These are phyloP conservation scores for Chrysochloris asiatica DNA, from an alignment of 2,113 vertebrate genomes.

Conservation along the genomic window DNA sequence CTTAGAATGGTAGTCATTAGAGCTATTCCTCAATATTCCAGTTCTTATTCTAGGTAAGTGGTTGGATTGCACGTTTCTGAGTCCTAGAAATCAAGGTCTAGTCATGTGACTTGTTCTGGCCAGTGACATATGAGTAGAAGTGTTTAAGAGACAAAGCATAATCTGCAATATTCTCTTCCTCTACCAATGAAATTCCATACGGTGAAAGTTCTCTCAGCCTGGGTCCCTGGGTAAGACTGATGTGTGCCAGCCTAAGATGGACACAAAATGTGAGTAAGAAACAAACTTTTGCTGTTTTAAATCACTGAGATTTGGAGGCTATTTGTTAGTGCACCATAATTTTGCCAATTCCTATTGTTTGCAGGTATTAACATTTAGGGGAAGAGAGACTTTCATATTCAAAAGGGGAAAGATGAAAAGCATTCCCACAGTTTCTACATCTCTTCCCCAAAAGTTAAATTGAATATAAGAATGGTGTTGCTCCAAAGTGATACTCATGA, in stretches of 20 bases:
- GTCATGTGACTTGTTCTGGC: background rate
- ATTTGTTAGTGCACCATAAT: background rate
- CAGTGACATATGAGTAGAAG: conserved; percentile 18
- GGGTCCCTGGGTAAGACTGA: background rate
- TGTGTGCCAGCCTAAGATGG: background rate
- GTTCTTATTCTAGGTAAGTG: background rate
- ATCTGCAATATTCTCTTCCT: background rate
- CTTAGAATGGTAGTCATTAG: background rate
- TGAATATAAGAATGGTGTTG: background rate
- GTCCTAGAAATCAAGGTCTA: conserved; percentile 12
- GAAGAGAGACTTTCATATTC: conserved; percentile 21
- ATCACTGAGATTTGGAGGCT: background rate
- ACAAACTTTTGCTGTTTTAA: conserved; percentile 46
- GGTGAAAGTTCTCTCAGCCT: background rate
- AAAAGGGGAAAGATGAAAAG: conserved; percentile 42
- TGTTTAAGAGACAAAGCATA: background rate
- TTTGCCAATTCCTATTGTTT: background rate
- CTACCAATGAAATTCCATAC: conserved; percentile 18
- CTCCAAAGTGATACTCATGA: background rate
- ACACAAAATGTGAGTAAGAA: background rate
- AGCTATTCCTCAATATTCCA: conserved; percentile 24
- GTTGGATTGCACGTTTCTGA: background rate
- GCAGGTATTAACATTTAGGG: background rate
- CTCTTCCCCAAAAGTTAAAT: background rate
- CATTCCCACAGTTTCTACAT: conserved; percentile 12